These are phyloP conservation scores for Apteryx owenii DNA, from an alignment of 2,113 vertebrate genomes.

Conservation along the genomic window DNA sequence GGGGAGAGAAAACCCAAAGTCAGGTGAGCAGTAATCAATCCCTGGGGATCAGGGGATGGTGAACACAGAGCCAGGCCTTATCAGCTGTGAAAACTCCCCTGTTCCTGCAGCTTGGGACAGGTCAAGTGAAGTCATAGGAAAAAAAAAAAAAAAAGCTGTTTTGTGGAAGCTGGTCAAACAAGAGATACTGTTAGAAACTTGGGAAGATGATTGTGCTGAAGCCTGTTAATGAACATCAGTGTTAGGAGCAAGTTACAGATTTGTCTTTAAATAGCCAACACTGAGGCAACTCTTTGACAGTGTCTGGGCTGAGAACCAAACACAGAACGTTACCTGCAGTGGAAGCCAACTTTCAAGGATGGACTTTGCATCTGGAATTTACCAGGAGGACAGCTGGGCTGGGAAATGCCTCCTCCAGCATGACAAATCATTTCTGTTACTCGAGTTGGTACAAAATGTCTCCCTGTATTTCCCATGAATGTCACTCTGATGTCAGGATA, in stretches of 20 bases:
- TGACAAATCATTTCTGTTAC: not conserved
- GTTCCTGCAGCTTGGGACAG: not conserved
- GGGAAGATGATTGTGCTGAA: not conserved
- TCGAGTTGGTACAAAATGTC: not conserved
- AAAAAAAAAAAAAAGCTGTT: not conserved
- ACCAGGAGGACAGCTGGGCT: not conserved
- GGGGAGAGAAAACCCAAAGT: not conserved
- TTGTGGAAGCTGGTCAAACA: not conserved
- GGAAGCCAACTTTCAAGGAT: not conserved
- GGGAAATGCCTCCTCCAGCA: not conserved
- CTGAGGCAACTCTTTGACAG: not conserved
- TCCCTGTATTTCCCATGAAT: not conserved
- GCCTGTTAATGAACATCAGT: not conserved
- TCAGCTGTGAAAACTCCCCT: not conserved
- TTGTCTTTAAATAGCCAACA: not conserved
- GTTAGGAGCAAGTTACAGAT: not conserved
- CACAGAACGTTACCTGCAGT: not conserved
- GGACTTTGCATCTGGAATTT: constrained; percentile 9
- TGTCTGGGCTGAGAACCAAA: constrained; percentile 2
- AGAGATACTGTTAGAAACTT: not conserved
- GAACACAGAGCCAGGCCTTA: not conserved
- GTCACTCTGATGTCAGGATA: not conserved
- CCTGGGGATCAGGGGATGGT: not conserved
- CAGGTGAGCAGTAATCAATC: constrained; percentile 1
- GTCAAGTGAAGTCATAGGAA: not conserved